These are phyloP conservation scores for Periophthalmodon schlosseri DNA, from an alignment of 2,113 vertebrate species.

Conservation along the genomic window DNA sequence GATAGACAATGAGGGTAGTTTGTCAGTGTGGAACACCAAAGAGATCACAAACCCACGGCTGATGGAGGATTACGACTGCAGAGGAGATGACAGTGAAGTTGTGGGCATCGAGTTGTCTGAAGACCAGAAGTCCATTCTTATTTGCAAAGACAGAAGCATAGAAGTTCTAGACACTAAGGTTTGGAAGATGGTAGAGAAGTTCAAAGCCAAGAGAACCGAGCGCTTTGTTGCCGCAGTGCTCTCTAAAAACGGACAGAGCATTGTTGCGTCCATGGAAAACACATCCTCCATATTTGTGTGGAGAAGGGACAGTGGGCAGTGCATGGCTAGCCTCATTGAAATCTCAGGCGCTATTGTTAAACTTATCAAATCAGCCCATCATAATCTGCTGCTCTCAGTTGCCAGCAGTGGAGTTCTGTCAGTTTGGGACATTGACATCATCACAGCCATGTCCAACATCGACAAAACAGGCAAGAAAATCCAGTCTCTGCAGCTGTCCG, in stretches of 20 bases:
- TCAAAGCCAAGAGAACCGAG: conserved; percentile 93
- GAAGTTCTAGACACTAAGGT: conserved; percentile 91
- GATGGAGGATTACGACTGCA: conserved; percentile 96
- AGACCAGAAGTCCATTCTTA: conserved; percentile 94
- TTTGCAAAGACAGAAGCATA: conserved; percentile 94
- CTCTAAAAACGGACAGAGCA: conserved; percentile 95
- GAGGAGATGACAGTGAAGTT: conserved; percentile 92
- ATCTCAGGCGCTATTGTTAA: conserved; percentile 96
- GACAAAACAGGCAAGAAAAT: conserved; percentile 98
- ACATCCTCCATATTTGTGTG: conserved; percentile 98
- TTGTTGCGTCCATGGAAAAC: conserved; percentile 98
- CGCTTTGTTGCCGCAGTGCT: conserved; percentile 93
- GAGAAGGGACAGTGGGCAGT: conserved; percentile 96
- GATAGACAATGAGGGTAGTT: conserved; percentile 95
- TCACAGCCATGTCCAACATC: conserved; percentile 98
- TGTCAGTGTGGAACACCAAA: conserved; percentile 97
- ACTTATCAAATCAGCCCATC: conserved; percentile 94
- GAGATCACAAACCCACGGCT: conserved; percentile 90
- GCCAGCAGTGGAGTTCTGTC: conserved; percentile 96
- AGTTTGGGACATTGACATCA: conserved; percentile 98
- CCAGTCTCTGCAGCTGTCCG: conserved; percentile 86
- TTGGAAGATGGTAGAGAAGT: conserved; percentile 98
- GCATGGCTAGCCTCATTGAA: conserved; percentile 97
- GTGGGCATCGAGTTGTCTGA: conserved; percentile 94
- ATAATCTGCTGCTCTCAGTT: conserved; percentile 94